phyloP scores from a whole-genome alignment of 1,140 invertebrate genomes.

The Theocolax elegans region DNA sequence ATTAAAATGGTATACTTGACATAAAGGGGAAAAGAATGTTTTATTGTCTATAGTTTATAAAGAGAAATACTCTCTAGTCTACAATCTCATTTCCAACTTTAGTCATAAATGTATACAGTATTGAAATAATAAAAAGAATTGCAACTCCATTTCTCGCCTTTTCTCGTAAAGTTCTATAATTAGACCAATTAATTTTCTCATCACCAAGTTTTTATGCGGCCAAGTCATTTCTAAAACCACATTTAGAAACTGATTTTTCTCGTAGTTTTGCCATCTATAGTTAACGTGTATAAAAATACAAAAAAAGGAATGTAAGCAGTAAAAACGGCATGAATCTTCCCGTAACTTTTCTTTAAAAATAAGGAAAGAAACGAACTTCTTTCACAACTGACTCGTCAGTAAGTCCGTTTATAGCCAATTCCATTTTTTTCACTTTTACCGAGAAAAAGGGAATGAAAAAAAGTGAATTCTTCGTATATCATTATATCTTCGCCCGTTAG shows the following conservation, averaged over 20 bases:
- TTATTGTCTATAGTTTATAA: no score
- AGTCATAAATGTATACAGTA: neutral
- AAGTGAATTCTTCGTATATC: no score
- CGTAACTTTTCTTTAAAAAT: neutral
- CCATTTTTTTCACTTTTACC: neutral
- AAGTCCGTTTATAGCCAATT: neutral
- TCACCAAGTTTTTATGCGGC: neutral
- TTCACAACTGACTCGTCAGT: neutral
- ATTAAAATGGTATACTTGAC: no score
- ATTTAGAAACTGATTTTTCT: no score
- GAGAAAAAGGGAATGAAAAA: no score
- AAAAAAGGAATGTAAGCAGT: neutral
- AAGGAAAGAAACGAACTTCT: neutral
- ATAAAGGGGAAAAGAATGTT: no score
- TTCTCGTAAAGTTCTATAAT: neutral
- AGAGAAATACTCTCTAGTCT: neutral
- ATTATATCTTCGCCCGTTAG: neutral
- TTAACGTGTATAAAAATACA: neutral
- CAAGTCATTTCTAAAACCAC: neutral
- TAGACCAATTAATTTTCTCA: constrained; percentile 8
- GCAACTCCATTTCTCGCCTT: neutral
- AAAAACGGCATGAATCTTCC: neutral
- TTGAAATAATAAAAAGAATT: neutral
- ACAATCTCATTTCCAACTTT: neutral
- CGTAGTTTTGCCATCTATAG: no score